Base-by-base conservation (phyloP, 2,113 vertebrate species). In the Phaethon lepturus region DNA sequence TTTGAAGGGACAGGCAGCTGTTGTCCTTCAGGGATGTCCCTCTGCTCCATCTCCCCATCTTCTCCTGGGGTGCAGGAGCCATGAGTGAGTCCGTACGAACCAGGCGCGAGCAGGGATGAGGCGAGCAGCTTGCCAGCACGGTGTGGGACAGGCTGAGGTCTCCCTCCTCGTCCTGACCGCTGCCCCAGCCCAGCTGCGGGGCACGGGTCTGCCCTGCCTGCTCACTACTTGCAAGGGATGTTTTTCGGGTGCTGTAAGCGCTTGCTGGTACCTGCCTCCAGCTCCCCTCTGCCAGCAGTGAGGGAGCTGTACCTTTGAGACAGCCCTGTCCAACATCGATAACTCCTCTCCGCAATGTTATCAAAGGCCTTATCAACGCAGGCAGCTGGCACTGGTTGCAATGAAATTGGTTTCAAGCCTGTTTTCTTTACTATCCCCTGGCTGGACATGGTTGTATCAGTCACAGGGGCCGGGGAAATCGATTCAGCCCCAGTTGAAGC, bases 331-430 rank as follows among this genome's bases (percentile, higher is more conserved):
- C 53, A 47, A 42, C 75, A 62, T 4, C 0, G 8, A 42, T 49
- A 95, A 60, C 55, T 81, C 25, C 60, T 84, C 64, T 83, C 64
- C 0, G 9, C 82, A 80, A 29, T 49, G 64, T 86, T 95, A 94
- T 93, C 90, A 78, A 86, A 95, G 79, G 68, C 63, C 68, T 95
- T 91, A 95, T 92, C 94, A 78, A 68, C 0, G 1, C 86, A 64
- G 13, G 35, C 64, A 84, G 82, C 76, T 53, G 64, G 68, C 1
- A 1, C 72, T 71, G 16, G 17, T 60, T 87, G 62, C 88, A 94
- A 74, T 17, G 71, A 92, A 93, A 92, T 91, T 84, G 88, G 33
- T 93, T 97, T 93, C 76, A 88, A 81, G 80, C 23, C 83, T 89
- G 52, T 87, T 97, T 96, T 81, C 86, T 90, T 92, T 91, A 91